Percentiles rank a stretch among this genome's conserved stretches.
Evolutionary conservation across 2,113 vertebrate genomes (phyloP).

Genomic region (Nesoenas mayeri): DNA sequence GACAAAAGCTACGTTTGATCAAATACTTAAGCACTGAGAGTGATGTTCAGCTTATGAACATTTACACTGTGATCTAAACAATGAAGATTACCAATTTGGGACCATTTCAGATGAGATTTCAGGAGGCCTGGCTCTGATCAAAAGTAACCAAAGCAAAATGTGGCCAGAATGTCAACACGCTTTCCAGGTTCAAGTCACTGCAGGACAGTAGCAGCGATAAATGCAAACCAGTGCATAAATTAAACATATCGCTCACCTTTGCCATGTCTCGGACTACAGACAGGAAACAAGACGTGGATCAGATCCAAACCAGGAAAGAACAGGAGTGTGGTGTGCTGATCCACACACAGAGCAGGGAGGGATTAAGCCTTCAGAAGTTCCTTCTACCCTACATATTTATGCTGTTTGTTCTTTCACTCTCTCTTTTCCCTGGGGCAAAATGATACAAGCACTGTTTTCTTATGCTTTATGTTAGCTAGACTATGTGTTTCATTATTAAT

Average conservation of each 20-base stretch:
- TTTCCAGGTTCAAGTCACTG: not conserved
- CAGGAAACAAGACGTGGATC: not conserved
- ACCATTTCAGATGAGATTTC: not conserved
- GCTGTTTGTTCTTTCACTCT: not conserved
- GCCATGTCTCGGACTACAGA: not conserved
- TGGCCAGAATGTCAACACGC: not conserved
- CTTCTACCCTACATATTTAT: not conserved
- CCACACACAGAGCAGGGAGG: not conserved
- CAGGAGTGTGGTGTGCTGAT: not conserved
- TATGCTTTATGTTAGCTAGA: not conserved
- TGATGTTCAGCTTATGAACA: not conserved
- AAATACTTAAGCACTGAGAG: not conserved
- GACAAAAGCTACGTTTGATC: not conserved
- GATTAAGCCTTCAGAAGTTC: not conserved
- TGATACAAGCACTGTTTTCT: not conserved
- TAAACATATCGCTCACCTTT: not conserved
- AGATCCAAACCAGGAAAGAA: not conserved
- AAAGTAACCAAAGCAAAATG: not conserved
- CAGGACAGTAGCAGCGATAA: not conserved
- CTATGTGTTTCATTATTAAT: conserved; percentile 32
- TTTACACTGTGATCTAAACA: not conserved
- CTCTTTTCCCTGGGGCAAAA: not conserved
- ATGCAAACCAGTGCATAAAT: not conserved
- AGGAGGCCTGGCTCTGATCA: not conserved
- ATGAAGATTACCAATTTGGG: not conserved